Percentiles rank a stretch among this genome's conserved stretches.
phyloP scores from a whole-genome alignment of 2,888 invertebrate species.

The Apodemia mormo region DNA sequence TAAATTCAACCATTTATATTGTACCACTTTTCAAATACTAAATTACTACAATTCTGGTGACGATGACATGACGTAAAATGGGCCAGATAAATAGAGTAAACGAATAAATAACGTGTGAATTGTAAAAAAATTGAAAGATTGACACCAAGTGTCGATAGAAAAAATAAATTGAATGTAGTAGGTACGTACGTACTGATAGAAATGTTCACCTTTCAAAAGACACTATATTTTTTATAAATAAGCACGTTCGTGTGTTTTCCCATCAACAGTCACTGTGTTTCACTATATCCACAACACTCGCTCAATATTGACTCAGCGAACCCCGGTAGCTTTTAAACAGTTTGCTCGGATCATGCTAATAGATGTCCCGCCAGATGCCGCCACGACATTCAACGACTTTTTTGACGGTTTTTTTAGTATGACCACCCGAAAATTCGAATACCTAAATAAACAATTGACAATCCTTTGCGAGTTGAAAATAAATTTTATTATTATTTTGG shows the following conservation, averaged over 20 bases:
- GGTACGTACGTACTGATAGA: too few species aligned
- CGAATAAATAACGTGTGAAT: too few species aligned
- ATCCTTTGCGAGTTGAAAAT: background rate
- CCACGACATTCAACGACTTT: constrained; percentile 39
- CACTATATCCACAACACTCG: constrained; percentile 31
- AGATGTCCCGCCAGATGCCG: constrained; percentile 63
- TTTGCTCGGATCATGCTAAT: constrained; percentile 68
- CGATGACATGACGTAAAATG: too few species aligned
- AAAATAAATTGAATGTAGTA: background rate
- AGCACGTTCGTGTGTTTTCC: constrained; percentile 24
- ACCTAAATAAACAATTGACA: constrained; percentile 11
- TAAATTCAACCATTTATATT: too few species aligned
- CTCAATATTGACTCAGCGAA: constrained; percentile 71
- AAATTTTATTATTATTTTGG: too few species aligned
- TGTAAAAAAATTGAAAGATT: too few species aligned
- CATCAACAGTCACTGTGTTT: constrained; percentile 28
- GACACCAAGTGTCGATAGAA: too few species aligned
- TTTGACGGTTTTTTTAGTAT: constrained; percentile 15
- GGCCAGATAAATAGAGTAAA: too few species aligned
- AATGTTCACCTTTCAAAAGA: too few species aligned
- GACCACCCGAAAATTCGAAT: background rate
- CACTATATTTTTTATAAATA: background rate
- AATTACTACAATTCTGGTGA: too few species aligned
- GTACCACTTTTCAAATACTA: too few species aligned
- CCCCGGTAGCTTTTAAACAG: constrained; percentile 75